Evolutionary conservation across 2,113 vertebrate species (phyloP), one percentile per base, ranked within the genome.

Genomic region (Sinocyclocheilus maitianheensis): DNA sequence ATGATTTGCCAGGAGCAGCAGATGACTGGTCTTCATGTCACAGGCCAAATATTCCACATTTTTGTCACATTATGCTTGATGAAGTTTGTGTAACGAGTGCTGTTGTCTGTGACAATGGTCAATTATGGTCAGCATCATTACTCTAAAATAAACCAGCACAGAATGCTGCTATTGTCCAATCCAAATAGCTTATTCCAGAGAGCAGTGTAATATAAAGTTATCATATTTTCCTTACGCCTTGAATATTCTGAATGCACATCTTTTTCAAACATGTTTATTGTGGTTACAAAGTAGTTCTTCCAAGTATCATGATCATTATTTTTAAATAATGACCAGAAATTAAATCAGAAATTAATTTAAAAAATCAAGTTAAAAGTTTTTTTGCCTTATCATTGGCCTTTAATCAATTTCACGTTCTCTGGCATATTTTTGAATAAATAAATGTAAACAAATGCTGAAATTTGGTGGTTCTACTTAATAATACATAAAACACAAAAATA

Each of bases 1-100:
- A 94, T 91, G 77, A 94, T 93, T 94, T 89, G 87, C 91, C 77
- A n/a, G 40, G n/a, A 62, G 55, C 40, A 20, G 46, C 48, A 18
- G 51, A 77, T 87, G 62, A 72, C 84, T 83, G 87, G 40, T 60
- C 85, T 90, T 89, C 83, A 87, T 65, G 48, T 77, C 80, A 51
- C 22, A 83, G 48, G 18, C 75, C 40, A 46, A 90, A 91, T 89
- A 79, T 87, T 80, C 89, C 0, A 84, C 82, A 88, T 92, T 86
- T 89, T 76, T 26, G 51, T 79, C 1, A 24, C 12, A 20, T 71
- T 20, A 24, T 40, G 24, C 26, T 40, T 10, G 2, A 53, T 69
- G 5, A 72, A 24, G 18, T 34, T 24, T 77, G 26, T 13, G 7
- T 48, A 30, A 24, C 53, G 24, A 40, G 20, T 40, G 30, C 11